Evolutionary conservation across 1,140 invertebrate genomes (phyloP).

Genomic region (Hycleus cichorii): DNA sequence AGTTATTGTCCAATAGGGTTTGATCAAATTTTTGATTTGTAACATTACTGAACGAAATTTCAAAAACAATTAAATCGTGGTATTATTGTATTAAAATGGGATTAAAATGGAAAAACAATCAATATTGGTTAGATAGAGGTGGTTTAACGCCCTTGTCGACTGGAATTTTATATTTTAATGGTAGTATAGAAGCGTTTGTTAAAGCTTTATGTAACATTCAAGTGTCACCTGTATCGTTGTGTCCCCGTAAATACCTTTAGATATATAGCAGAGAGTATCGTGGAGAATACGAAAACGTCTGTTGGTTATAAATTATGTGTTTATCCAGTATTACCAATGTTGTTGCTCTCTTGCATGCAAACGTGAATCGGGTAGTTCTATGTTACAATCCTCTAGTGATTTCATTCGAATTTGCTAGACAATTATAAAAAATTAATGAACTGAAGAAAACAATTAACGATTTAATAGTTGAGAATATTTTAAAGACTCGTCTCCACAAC

Average conservation of each 20-base stretch:
- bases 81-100: too few species aligned
- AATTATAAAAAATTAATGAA: too few species aligned
- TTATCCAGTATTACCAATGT: constrained; percentile 11
- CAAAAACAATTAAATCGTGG: too few species aligned
- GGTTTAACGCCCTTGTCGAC: not conserved
- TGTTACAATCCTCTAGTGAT: constrained; percentile 1
- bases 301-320: constrained; percentile 15
- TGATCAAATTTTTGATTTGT: too few species aligned
- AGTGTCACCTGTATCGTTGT: constrained; percentile 9
- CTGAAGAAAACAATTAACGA: too few species aligned
- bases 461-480: too few species aligned
- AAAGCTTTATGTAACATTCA: constrained; percentile 14
- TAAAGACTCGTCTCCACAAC: too few species aligned
- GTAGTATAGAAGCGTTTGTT: constrained; percentile 1
- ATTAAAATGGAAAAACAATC: too few species aligned
- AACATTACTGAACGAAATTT: too few species aligned
- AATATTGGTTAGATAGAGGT: not conserved
- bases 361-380: constrained; percentile 5
- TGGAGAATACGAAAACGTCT: constrained; percentile 14
- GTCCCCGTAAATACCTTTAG: constrained; percentile 13
- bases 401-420: not conserved
- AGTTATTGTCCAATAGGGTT: too few species aligned
- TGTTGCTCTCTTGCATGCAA: constrained; percentile 10
- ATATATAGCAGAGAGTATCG: constrained; percentile 12
- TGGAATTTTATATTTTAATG: constrained; percentile 2